A percentile compares a stretch with the other conserved stretches of the same genome.
Evolutionary conservation across 2,797 vertebrate genomes (phyloP).

Genomic region (Chaetodon trifasciatus): DNA sequence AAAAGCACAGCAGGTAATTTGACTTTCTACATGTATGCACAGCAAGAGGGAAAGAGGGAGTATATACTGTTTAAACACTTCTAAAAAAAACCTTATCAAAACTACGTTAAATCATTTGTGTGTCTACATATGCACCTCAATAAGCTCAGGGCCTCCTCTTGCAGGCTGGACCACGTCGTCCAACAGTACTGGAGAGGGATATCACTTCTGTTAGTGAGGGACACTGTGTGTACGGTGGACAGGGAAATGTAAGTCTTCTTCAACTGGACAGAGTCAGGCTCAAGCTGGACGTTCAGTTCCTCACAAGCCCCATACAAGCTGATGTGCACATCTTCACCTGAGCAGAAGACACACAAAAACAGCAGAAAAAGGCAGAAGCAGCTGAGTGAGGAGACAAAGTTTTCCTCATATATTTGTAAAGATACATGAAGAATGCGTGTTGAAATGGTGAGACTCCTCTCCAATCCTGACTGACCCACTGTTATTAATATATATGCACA

Average conservation of each 20-base stretch:
- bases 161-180: constrained; percentile 83
- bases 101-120: not conserved
- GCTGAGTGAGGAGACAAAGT: not conserved
- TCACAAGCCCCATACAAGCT: constrained; percentile 85
- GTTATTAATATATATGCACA: not conserved
- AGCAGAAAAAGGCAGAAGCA: not conserved
- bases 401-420: not conserved
- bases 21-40: not conserved
- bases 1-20: constrained; percentile 16
- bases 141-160: constrained; percentile 77
- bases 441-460: not conserved
- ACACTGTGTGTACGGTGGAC: constrained; percentile 77
- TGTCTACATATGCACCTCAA: constrained; percentile 40
- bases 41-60: not conserved
- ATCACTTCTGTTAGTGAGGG: constrained; percentile 87
- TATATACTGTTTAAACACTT: not conserved
- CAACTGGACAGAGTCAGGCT: constrained; percentile 80
- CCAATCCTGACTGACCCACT: not conserved
- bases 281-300: constrained; percentile 87
- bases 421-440: not conserved
- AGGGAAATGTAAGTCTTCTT: constrained; percentile 88
- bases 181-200: constrained; percentile 89
- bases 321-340: constrained; percentile 90
- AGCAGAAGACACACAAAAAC: constrained; percentile 8
- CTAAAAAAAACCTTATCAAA: not conserved